Base-by-base conservation (phyloP, 2,797 vertebrate genomes). In the Tauraco hartlaubi region DNA sequence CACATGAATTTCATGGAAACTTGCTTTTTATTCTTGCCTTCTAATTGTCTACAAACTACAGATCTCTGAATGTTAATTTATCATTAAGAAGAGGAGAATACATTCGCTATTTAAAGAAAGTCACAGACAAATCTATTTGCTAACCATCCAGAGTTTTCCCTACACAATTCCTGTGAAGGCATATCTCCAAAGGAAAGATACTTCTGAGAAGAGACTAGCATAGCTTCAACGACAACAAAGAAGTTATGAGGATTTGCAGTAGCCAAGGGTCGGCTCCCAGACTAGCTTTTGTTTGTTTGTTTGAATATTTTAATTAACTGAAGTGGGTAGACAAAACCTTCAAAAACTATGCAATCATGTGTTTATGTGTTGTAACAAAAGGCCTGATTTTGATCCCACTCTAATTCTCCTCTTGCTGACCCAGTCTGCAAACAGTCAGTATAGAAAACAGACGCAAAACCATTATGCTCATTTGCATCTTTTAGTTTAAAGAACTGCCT, bases 271-370 rank as follows among this genome's bases (percentile, higher is more conserved):
- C 87, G 76, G 39, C 46, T 61, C 54, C n/a, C 49, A 79, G 37
- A 46, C 21, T 33, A 31, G 7, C 35, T 77, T 64, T 63, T 44
- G 20, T 76, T 94, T 94, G 52, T 90, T 95, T 95, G 66, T 95
- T 82, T 80, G 41, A 80, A 29, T 74, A 89, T 88, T 92, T 91
- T 83, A 80, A 80, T 94, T 92, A 91, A 77, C 37, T 72, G 54
- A 92, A 88, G 35, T 1, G 15, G 19, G n/a, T 20, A 93, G 61
- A 69, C 68, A 48, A 87, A 77, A 55, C 39, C 78, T 93, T 85
- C 39, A 71, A 83, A 80, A 78, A 20, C 28, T 41, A 31, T 15
- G 31, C 72, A 94, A 46, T 89, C 44, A 0, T 55, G 22, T 58
- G 44, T 74, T 90, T 90, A 8, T 54, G 21, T 14, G 13, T 23